phyloP scores from a whole-genome alignment of 2,888 invertebrate genomes.

The Cynaeus angustus region DNA sequence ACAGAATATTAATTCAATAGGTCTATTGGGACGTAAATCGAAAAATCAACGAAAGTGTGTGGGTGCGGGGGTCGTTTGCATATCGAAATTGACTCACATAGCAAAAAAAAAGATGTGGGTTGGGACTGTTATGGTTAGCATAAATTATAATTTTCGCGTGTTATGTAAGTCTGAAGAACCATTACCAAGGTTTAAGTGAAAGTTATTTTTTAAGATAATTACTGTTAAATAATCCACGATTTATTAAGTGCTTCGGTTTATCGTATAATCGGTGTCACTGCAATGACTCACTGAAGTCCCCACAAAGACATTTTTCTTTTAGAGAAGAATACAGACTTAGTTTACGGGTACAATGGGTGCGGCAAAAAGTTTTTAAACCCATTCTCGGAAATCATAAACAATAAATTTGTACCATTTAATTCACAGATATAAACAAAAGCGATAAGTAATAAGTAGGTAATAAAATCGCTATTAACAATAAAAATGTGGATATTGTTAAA shows the following conservation, averaged over 20 bases:
- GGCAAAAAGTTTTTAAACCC: too few species aligned
- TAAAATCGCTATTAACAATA: too few species aligned
- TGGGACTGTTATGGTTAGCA: constrained; percentile 27
- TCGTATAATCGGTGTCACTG: background rate
- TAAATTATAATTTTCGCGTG: constrained; percentile 17
- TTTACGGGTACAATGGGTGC: too few species aligned
- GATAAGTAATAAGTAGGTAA: too few species aligned
- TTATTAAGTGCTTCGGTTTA: background rate
- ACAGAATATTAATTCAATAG: constrained; percentile 19
- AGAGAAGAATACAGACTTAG: too few species aligned
- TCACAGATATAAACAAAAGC: too few species aligned
- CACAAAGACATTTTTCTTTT: too few species aligned
- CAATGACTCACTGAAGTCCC: too few species aligned
- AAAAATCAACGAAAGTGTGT: background rate
- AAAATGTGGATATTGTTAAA: too few species aligned
- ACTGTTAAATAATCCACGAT: background rate
- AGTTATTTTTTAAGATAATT: constrained; percentile 13
- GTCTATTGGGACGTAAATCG: constrained; percentile 3
- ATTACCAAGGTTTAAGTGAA: constrained; percentile 33
- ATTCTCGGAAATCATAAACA: too few species aligned
- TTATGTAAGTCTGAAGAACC: constrained; percentile 9
- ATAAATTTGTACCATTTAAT: too few species aligned
- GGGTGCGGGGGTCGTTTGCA: background rate
- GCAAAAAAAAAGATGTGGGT: constrained; percentile 5
- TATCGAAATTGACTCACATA: background rate